phyloP scores from a whole-genome alignment of 2,113 vertebrate genomes.

The Thoracochromis brauschi region DNA sequence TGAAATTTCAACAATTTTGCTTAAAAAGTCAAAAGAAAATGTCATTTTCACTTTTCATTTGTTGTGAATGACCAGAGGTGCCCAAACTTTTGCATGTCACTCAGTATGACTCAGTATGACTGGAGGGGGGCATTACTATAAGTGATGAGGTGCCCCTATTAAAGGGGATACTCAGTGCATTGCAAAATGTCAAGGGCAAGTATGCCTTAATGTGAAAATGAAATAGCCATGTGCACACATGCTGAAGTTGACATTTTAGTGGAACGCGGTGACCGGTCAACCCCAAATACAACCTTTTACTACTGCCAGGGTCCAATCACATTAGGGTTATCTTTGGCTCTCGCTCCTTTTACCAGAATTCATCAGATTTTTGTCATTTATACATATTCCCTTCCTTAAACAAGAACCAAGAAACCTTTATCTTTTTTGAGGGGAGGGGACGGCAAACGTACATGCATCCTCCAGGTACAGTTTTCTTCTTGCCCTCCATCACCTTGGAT shows the following conservation, averaged over 20 bases:
- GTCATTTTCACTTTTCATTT: background rate
- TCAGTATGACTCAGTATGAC: background rate
- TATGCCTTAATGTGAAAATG: slow-evolving; percentile 15
- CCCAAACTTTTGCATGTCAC: background rate
- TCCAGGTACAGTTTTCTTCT: background rate
- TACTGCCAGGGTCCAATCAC: background rate
- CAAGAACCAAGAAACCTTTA: background rate
- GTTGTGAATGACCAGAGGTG: background rate
- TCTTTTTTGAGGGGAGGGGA: background rate
- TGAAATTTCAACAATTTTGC: background rate
- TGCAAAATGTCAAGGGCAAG: slow-evolving; percentile 56
- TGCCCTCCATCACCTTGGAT: background rate
- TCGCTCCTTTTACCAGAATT: background rate
- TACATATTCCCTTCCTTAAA: background rate
- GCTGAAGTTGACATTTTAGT: slow-evolving; percentile 25
- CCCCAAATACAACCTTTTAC: background rate
- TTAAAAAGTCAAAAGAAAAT: background rate
- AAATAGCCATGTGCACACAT: background rate
- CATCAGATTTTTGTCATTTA: background rate
- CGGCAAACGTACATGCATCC: background rate
- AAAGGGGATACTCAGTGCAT: slow-evolving; percentile 14
- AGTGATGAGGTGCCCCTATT: slow-evolving; percentile 27
- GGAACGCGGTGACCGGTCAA: background rate
- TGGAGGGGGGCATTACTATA: background rate
- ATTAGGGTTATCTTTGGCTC: background rate